phyloP scores from a whole-genome alignment of 2,888 invertebrate species.

The Bhutanitis thaidina region DNA sequence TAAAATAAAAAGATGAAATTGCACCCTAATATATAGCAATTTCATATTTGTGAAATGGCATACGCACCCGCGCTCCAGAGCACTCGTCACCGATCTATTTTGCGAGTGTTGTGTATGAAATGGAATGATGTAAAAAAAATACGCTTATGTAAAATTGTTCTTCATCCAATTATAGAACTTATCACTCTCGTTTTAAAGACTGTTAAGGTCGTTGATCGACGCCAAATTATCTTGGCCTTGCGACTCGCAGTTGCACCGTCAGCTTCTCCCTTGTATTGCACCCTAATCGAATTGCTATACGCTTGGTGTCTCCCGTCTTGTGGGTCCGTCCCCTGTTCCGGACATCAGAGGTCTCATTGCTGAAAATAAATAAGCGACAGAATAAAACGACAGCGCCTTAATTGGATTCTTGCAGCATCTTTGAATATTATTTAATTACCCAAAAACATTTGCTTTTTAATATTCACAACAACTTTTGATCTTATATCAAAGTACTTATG shows the following conservation, averaged over 20 bases:
- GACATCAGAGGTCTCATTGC: constrained; percentile 66
- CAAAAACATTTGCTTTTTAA: background rate
- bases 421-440: constrained; percentile 66
- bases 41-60: constrained; percentile 74
- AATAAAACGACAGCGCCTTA: constrained; percentile 68
- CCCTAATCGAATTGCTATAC: constrained; percentile 77
- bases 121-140: constrained; percentile 52
- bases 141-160: background rate
- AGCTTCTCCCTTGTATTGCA: constrained; percentile 69
- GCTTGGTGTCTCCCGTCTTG: constrained; percentile 70
- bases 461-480: no score
- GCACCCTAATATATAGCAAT: constrained; percentile 65
- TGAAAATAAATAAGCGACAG: constrained; percentile 72
- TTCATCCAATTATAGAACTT: constrained; percentile 23
- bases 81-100: constrained; percentile 75
- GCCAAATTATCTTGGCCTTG: constrained; percentile 33
- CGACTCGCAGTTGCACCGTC: constrained; percentile 59
- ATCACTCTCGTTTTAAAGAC: constrained; percentile 18
- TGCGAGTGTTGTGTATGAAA: constrained; percentile 74
- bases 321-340: constrained; percentile 63
- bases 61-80: constrained; percentile 43
- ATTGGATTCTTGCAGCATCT: constrained; percentile 64
- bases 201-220: constrained; percentile 6
- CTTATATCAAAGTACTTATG: no score
- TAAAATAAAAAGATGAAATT: constrained; percentile 54